Evolutionary conservation across 2,888 invertebrate species (phyloP), one percentile per base, ranked within the genome.

Genomic region (Meiosimyza platycephala): DNA sequence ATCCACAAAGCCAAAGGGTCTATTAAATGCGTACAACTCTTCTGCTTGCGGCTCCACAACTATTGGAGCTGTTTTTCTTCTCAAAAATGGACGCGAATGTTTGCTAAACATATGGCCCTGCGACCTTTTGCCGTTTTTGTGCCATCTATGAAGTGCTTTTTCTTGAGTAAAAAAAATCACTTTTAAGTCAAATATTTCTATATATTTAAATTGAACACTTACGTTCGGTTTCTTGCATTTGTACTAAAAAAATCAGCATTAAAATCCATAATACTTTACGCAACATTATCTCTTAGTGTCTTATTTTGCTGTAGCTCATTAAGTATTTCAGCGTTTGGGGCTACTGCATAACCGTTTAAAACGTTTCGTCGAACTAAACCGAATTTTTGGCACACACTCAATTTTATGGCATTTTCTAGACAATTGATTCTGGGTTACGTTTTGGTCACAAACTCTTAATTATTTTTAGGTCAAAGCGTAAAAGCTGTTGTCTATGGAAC

Each of bases 381-480:
- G 64, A 64, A 15, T 64, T 51, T 64, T 15, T 4, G 7, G 18
- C n/a, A 22, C 11, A 13, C 64, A 12, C 12, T 64, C 51, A 64
- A 50, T 50, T 64, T 64, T 64, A 64, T 64, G 64, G 6, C 40
- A 40, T 18, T 51, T 13, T 3, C 28, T 13, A 50, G 11, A 52
- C 64, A 64, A 64, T 51, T 7, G 15, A 64, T 18, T 13, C 28
- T 57, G 57, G 57, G 57, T 57, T 28, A 62, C 11, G 15, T 15
- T 7, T 33, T 9, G 33, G 28, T 62, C 9, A 16, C 9, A 16
- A 16, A 16, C 7, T 40, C 40, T 6, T 40, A 40, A 40, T 40
- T 40, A 28, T 57, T 22, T 57, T 57, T 15, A 57, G 22, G 22
- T 22, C 57, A 57, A 13, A 57, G 28, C 57, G 12, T 57, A 40